These are phyloP conservation scores for Epizoanthus illoricatus DNA, from an alignment of 92 coral and sea anemone species.

Conservation along the genomic window DNA sequence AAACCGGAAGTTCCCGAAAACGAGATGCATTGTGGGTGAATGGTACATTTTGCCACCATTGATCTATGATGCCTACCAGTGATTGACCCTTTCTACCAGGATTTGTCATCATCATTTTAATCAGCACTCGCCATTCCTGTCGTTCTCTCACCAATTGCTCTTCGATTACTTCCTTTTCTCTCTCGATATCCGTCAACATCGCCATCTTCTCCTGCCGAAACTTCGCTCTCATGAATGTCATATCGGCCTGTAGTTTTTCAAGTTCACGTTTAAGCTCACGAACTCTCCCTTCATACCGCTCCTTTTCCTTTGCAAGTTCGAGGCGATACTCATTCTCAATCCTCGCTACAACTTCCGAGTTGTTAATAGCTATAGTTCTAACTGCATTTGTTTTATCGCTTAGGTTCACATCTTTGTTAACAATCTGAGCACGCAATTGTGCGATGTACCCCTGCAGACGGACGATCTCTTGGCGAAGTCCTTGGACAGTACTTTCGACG, in stretches of 20 bases:
- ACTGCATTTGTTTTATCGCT: slow-evolving; percentile 33
- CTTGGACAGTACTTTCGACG: slow-evolving; percentile 76
- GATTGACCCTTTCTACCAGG: background rate
- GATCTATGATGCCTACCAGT: background rate
- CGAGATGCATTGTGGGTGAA: too few relatives aligned
- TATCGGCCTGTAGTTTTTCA: slow-evolving; percentile 62
- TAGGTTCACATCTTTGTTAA: slow-evolving; percentile 44
- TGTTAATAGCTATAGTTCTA: slow-evolving; percentile 6
- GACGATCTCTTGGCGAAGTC: slow-evolving; percentile 76
- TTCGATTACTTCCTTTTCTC: slow-evolving; percentile 73
- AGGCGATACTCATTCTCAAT: slow-evolving; percentile 70
- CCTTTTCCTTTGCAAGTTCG: slow-evolving; percentile 66
- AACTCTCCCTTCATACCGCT: slow-evolving; percentile 55
- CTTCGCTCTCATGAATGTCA: slow-evolving; percentile 55
- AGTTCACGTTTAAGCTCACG: slow-evolving; percentile 59
- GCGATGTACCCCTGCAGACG: slow-evolving; percentile 79
- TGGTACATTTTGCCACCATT: too few relatives aligned
- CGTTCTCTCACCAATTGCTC: slow-evolving; percentile 74
- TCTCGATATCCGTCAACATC: slow-evolving; percentile 76
- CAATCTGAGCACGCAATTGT: slow-evolving; percentile 83
- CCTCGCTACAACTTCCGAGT: slow-evolving; percentile 51
- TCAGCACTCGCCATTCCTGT: slow-evolving; percentile 65
- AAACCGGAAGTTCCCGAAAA: too few relatives aligned
- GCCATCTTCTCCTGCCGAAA: slow-evolving; percentile 70
- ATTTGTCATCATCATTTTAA: slow-evolving; percentile 35